Evolutionary conservation across 1,140 invertebrate species (phyloP).

Genomic region (Lepidurus packardi): DNA sequence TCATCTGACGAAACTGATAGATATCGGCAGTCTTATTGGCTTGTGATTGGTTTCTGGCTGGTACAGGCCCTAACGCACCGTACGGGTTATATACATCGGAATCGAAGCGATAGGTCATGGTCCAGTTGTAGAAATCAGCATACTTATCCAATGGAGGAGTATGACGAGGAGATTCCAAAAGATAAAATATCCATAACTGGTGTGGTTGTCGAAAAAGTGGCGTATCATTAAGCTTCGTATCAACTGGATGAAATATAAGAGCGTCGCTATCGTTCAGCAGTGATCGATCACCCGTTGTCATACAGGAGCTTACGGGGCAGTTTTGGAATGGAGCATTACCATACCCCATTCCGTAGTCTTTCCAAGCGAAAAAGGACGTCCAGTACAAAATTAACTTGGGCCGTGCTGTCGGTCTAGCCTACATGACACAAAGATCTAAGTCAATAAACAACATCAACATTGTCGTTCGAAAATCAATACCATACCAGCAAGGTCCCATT

Average conservation of each 20-base stretch:
- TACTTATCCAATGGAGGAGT: not conserved
- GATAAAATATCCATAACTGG: conserved; percentile 28
- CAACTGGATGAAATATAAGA: conserved; percentile 22
- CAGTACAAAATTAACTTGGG: conserved; percentile 20
- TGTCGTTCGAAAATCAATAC: no score
- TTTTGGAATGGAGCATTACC: not conserved
- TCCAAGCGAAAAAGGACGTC: not conserved
- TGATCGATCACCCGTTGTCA: not conserved
- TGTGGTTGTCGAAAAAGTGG: not conserved
- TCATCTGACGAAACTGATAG: not conserved
- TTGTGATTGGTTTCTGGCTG: not conserved
- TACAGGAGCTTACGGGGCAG: not conserved
- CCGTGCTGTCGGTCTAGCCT: not conserved
- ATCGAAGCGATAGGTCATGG: conserved; percentile 24
- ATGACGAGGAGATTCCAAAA: conserved; percentile 11
- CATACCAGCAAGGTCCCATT: no score
- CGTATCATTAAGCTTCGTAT: not conserved
- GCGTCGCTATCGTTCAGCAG: conserved; percentile 1
- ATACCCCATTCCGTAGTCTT: conserved; percentile 11
- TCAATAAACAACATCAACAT: no score
- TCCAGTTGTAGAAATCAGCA: not conserved
- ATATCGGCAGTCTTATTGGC: not conserved
- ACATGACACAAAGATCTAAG: no score
- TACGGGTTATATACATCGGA: conserved; percentile 23
- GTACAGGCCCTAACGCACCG: not conserved